These are phyloP conservation scores for Hippoglossus hippoglossus DNA, from an alignment of 2,797 vertebrate genomes.

Conservation along the genomic window DNA sequence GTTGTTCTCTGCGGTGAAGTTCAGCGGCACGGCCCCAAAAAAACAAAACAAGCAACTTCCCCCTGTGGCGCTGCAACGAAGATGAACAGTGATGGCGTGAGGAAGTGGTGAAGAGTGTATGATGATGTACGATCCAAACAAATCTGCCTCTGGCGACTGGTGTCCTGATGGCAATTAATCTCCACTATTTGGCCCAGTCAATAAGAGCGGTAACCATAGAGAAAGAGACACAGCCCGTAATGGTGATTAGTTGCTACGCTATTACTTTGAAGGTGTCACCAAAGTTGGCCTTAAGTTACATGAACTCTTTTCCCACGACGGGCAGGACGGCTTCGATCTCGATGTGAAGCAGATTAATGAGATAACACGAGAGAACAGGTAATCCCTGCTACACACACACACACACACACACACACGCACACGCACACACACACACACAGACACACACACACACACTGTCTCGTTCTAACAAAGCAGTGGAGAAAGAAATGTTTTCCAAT, in stretches of 20 bases:
- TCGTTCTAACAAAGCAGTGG: slow-evolving; percentile 7
- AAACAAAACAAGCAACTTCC: slow-evolving; percentile 42
- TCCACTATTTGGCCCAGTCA: slow-evolving; percentile 59
- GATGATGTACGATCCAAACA: slow-evolving; percentile 75
- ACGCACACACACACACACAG: background rate
- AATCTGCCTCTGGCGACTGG: slow-evolving; percentile 49
- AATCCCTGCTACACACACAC: slow-evolving; percentile 28
- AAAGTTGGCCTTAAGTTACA: slow-evolving; percentile 40
- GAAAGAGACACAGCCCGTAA: slow-evolving; percentile 29
- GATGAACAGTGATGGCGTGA: slow-evolving; percentile 58
- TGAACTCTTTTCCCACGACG: slow-evolving; percentile 4
- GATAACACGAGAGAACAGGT: slow-evolving; percentile 23
- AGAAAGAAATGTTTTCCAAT: slow-evolving; percentile 52
- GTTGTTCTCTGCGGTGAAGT: slow-evolving; percentile 57
- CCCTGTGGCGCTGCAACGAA: slow-evolving; percentile 27
- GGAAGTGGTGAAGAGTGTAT: slow-evolving; percentile 33
- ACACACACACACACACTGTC: background rate
- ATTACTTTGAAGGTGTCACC: slow-evolving; percentile 33
- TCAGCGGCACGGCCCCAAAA: background rate
- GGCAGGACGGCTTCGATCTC: background rate
- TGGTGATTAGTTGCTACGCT: slow-evolving; percentile 49
- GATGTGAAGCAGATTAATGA: slow-evolving; percentile 37
- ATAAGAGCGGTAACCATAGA: slow-evolving; percentile 23
- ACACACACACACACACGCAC: background rate
- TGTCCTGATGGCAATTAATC: slow-evolving; percentile 67